These are phyloP conservation scores for Epizoanthus ramosus DNA, from an alignment of 92 coral and sea anemone species.

Conservation along the genomic window DNA sequence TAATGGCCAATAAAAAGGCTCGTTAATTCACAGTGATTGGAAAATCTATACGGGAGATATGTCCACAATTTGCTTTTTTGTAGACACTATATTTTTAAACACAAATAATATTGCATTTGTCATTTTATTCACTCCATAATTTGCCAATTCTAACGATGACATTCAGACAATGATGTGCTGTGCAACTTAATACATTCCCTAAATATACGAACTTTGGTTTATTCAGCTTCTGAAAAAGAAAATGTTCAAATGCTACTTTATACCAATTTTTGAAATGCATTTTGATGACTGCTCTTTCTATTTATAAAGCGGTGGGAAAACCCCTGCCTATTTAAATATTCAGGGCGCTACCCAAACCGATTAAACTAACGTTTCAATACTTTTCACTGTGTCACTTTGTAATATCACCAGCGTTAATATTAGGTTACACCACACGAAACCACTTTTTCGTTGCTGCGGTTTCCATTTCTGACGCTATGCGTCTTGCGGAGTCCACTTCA, in stretches of 20 bases:
- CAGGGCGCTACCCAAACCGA: slow-evolving; percentile 9
- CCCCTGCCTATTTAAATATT: slow-evolving; percentile 39
- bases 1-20: not conserved
- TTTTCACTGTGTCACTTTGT: not conserved
- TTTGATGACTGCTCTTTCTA: not conserved
- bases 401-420: not conserved
- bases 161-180: too few species aligned
- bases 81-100: not conserved
- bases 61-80: not conserved
- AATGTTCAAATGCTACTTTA: too few species aligned
- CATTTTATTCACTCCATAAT: not conserved
- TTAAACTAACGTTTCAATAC: too few species aligned
- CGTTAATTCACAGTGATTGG: not conserved
- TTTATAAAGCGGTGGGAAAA: slow-evolving; percentile 44
- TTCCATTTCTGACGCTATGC: not conserved
- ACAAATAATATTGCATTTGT: not conserved
- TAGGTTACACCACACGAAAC: not conserved
- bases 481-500: not conserved
- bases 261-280: not conserved
- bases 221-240: too few species aligned
- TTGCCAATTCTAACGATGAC: not conserved
- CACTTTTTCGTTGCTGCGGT: not conserved
- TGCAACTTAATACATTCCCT: not conserved
- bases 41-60: not conserved
- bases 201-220: not conserved